Conservation (phyloP, 2,113 vertebrate species). For the Bubo blakistoni region DNA sequence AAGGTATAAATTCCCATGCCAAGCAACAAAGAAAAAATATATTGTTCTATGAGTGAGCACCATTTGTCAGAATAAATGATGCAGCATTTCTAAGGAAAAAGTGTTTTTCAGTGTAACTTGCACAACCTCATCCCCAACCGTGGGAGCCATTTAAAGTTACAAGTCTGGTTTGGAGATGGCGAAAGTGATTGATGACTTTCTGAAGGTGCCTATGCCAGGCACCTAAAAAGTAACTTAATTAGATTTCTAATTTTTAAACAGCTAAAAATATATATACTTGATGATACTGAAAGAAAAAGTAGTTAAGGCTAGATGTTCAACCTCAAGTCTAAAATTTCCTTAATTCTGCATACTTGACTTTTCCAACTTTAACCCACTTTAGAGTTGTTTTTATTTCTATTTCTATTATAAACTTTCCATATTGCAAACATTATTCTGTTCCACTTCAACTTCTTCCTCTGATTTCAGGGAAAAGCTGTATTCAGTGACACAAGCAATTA, state of each 20-base stretch:
- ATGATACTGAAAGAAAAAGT: neutral
- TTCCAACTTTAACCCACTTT: neutral
- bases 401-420: neutral
- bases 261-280: neutral
- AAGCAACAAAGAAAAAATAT: neutral
- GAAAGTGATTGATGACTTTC: neutral
- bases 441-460: neutral
- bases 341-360: neutral
- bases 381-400: neutral
- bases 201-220: neutral
- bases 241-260: neutral
- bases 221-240: neutral
- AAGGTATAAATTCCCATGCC: neutral
- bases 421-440: neutral
- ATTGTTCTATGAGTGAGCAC: neutral
- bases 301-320: neutral
- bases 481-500: neutral
- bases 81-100: neutral
- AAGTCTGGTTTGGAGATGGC: neutral
- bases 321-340: neutral
- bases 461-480: neutral
- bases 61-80: neutral
- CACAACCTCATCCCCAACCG: neutral
- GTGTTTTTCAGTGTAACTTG: neutral
- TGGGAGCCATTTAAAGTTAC: neutral